Base-by-base conservation (phyloP, 2,113 vertebrate genomes). In the Osmerus mordax region DNA sequence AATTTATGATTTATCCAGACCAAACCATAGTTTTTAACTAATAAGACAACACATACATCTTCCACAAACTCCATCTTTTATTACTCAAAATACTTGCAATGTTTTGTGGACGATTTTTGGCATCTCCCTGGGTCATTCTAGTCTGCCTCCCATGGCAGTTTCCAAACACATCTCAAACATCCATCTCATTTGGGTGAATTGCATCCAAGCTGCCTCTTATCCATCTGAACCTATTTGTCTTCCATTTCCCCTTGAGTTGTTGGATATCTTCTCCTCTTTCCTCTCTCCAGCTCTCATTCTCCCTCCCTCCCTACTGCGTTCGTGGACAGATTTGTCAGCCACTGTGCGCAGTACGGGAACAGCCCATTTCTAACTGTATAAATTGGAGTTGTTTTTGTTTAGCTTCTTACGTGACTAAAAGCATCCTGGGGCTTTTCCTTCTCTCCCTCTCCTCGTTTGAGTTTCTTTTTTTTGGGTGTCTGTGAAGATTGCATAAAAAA, bases 1-100 rank as follows among this genome's bases (percentile, higher is more conserved):
- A 74, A 80, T 36, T 61, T 55, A 21, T 77, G 79, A 81, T 84
- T 79, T 81, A 78, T 81, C 72, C 75, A 78, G 66, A 76, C 74
- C 70, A 56, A 73, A 63, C 29, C 28, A 19, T 69, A 76, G 71
- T 78, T 71, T 64, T 67, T 67, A 69, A 77, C 70, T 59, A 69
- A 55, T 36, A 36, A 36, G 32, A 36, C 32, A 78, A 78, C 62
- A 73, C 52, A 77, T 72, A 79, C 66, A 54, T 58, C 75, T 79
- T 69, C 74, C 59, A 11, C 41, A 47, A 47, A 47, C 41, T 9
- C 7, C 41, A 47, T 25, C 54, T 76, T 70, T 79, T 65, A 69
- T 76, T 75, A 77, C 51, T 67, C 47, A 63, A 12, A 59, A 70
- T 36, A 75, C 76, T 69, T 84, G 75, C 65, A 71, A 64, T 69